phyloP scores from a whole-genome alignment of 1,140 invertebrate species.

The Drosophila sturtevanti region DNA sequence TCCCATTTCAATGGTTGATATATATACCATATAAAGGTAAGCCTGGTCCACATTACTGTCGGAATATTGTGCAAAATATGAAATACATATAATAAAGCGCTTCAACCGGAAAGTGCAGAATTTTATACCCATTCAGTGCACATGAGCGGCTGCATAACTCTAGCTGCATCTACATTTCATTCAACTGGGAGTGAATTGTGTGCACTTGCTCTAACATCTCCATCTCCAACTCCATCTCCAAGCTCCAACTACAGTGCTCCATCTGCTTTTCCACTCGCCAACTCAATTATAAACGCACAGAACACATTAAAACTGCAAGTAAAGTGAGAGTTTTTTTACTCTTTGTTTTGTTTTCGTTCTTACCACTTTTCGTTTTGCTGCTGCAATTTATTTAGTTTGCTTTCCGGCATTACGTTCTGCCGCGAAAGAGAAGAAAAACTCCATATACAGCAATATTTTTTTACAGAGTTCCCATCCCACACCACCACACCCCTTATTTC shows the following conservation, averaged over 20 bases:
- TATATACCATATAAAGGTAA: slow-evolving; percentile 49
- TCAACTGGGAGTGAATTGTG: not conserved
- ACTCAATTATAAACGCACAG: slow-evolving; percentile 81
- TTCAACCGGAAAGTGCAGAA: slow-evolving; percentile 65
- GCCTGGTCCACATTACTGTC: slow-evolving; percentile 15
- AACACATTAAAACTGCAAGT: slow-evolving; percentile 80
- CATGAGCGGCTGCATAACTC: slow-evolving; percentile 63
- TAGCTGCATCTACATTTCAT: slow-evolving; percentile 14
- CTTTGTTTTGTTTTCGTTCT: slow-evolving; percentile 45
- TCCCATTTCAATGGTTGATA: slow-evolving; percentile 15
- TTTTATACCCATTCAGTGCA: slow-evolving; percentile 77
- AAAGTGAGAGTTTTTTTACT: slow-evolving; percentile 55
- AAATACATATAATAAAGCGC: slow-evolving; percentile 62
- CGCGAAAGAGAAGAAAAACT: slow-evolving; percentile 41
- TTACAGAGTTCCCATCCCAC: not conserved
- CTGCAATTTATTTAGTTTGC: slow-evolving; percentile 69
- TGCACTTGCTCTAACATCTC: not conserved
- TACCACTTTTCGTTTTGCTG: slow-evolving; percentile 49
- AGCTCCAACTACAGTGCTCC: slow-evolving; percentile 28
- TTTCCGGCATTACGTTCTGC: slow-evolving; percentile 47
- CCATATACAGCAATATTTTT: slow-evolving; percentile 17
- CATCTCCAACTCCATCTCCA: slow-evolving; percentile 20
- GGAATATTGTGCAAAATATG: slow-evolving; percentile 26
- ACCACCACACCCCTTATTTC: not conserved
- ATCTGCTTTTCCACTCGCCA: slow-evolving; percentile 52